A percentile compares a stretch with the other conserved stretches of the same genome.
phyloP scores from a whole-genome alignment of 2,888 invertebrate species.

The Drosophila nr. perissopoda region DNA sequence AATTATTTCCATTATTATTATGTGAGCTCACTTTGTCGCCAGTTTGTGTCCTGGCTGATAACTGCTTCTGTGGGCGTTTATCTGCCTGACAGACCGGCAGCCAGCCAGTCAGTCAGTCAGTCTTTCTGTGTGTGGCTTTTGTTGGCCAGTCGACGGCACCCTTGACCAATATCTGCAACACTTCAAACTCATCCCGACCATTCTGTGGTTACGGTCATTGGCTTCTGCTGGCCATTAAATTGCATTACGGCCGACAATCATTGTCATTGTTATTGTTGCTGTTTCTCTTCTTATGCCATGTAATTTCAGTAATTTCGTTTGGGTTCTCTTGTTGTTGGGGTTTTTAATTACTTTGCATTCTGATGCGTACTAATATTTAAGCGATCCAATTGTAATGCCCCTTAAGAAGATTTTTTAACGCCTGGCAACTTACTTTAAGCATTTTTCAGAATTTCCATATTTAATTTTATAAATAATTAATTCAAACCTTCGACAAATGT shows the following conservation, averaged over 20 bases:
- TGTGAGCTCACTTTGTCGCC: conserved; percentile 68
- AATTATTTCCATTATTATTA: conserved; percentile 82
- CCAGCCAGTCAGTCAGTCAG: background rate
- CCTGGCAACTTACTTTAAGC: background rate
- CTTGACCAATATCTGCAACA: conserved; percentile 79
- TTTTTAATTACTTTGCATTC: conserved; percentile 61
- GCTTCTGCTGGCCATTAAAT: conserved; percentile 68
- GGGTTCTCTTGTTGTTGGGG: conserved; percentile 40
- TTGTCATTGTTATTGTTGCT: conserved; percentile 42
- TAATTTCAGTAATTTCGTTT: conserved; percentile 58
- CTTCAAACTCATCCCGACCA: conserved; percentile 68
- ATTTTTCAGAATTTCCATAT: background rate
- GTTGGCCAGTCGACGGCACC: conserved; percentile 59
- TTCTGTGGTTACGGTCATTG: conserved; percentile 61
- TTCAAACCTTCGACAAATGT: background rate
- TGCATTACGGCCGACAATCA: conserved; percentile 68
- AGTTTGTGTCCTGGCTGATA: conserved; percentile 51
- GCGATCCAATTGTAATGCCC: conserved; percentile 18
- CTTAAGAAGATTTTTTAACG: conserved; percentile 12
- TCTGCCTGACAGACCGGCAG: conserved; percentile 32
- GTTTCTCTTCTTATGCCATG: conserved; percentile 41
- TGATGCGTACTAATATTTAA: conserved; percentile 53
- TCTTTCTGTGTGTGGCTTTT: conserved; percentile 43
- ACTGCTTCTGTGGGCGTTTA: conserved; percentile 65
- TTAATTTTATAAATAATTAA: background rate